Evolutionary conservation across 2,888 invertebrate species (phyloP), one percentile per base, ranked within the genome.

Genomic region (Dasypogon diadema): DNA sequence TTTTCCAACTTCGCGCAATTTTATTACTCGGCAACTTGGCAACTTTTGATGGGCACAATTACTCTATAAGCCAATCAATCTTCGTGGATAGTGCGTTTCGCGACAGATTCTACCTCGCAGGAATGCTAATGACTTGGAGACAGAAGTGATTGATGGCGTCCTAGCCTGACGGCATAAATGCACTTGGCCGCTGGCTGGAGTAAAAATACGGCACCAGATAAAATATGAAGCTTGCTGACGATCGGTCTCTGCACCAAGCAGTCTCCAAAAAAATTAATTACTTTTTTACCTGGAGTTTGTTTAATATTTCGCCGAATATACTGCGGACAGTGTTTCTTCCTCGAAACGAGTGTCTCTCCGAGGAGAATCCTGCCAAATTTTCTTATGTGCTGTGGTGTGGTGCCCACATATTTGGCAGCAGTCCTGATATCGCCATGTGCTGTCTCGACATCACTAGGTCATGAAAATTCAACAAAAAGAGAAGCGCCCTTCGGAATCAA

Each of bases 401-500:
- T 16, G 6, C 46, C 65, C 65, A 46, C 65, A 48, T 22, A 65
- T 48, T 65, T 65, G 65, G 65, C 65, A 65, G 10, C 16, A 0
- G 48, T 37, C 10, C n/a, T 48, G 65, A 65, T 24, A 65, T n/a
- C 16, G 46, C 65, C 65, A 48, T 65, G 46, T 65, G 37, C 37
- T 60, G 37, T 60, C 60, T 60, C 60, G 37, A 18, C 60, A 26
- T 34, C 18, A 60, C 37, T 60, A 60, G 60, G 60, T 60, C 60
- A 60, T 37, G 60, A 37, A 10, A 37, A 10, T 30, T 37, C 18
- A 18, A 12, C 37, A 60, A 60, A 34, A 60, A 60, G 16, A 12
- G 26, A 22, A 24, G 18, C 14, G 48, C 22, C 65, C 48, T 24
- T 3, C 48, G 8, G 65, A 60, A 60, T 70, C 51, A 54, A 70